Conservation (phyloP, 2,113 vertebrate species). For the Lasiurus cinereus region DNA sequence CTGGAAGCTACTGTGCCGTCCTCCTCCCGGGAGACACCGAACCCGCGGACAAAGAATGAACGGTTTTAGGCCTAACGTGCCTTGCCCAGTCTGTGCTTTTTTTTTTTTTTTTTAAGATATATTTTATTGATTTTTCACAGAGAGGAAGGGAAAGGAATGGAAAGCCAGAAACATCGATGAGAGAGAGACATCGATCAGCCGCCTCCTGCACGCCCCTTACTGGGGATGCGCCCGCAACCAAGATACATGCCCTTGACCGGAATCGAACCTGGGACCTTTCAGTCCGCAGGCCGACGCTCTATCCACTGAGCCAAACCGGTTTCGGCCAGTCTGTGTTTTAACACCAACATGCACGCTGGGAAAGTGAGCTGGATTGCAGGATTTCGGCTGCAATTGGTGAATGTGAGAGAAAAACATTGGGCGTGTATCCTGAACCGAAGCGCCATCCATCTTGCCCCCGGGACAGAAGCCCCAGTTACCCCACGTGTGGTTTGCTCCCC, state of each 20-base stretch:
- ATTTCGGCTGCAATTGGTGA: background rate
- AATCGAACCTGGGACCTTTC: too few relatives aligned
- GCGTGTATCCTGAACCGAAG: background rate
- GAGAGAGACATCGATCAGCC: too few relatives aligned
- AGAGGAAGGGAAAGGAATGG: too few relatives aligned
- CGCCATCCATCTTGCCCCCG: too few relatives aligned
- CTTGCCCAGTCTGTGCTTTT: background rate
- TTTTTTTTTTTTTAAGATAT: too few relatives aligned
- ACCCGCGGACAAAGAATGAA: background rate
- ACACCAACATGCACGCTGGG: background rate
- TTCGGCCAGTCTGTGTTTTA: background rate
- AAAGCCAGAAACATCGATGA: too few relatives aligned
- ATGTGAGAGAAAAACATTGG: background rate
- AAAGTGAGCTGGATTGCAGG: background rate
- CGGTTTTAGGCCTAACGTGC: background rate
- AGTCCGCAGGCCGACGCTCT: too few relatives aligned
- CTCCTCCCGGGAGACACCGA: background rate
- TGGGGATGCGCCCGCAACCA: too few relatives aligned
- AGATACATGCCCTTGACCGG: too few relatives aligned
- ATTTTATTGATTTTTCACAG: too few relatives aligned
- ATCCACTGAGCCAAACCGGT: too few relatives aligned
- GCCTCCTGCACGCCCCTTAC: too few relatives aligned
- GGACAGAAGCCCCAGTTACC: background rate
- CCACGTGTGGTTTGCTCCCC: background rate
- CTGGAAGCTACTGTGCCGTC: background rate